Evolutionary conservation across 2,113 vertebrate genomes (phyloP), one percentile per base, ranked within the genome.

Genomic region (Ophthalmolycus amberensis): DNA sequence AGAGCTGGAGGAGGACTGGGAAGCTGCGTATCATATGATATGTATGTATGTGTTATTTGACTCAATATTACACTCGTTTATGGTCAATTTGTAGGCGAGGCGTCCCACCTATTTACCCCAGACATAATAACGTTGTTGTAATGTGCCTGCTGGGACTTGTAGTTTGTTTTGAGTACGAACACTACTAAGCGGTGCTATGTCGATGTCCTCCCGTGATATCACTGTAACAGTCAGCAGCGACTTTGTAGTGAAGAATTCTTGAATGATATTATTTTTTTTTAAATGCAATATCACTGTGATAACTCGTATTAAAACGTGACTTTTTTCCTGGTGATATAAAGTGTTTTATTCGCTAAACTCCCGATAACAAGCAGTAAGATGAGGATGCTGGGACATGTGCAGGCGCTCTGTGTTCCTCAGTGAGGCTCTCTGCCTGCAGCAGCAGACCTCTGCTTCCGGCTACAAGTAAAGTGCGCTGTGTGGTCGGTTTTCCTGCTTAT

Each of bases 41-140:
- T 76, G 88, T 91, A 62, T 77, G 69, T 38, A 34, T 22, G 84
- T 75, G 27, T 18, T 54, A 34, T 11, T 46, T 40, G 8, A 2
- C 73, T 75, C 48, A 16, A 0, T 5, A 12, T 12, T 18, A 0
- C 58, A 3, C 18, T n/a, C 9, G 48, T 65, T 52, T 27, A 18
- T 1, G 4, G 40, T 22, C 2, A 3, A 12, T 46, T 46, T 18
- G 25, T 18, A n/a, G 7, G 15, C 25, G 5, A n/a, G 34, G 20
- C 14, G 6, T 34, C 34, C 18, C 5, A 1, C 4, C 9, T 56
- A 14, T 81, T 56, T 32, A 8, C 34, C 5, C 5, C 15, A 6
- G 69, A 63, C 8, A 20, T 25, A 20, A 10, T 7, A 9, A 9
- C 10, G n/a, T 20, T 22, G 15, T 0, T 32, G 64, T 50, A 20